Base-by-base conservation (phyloP, 1,140 invertebrate species). In the Chironomus striatipennis region DNA sequence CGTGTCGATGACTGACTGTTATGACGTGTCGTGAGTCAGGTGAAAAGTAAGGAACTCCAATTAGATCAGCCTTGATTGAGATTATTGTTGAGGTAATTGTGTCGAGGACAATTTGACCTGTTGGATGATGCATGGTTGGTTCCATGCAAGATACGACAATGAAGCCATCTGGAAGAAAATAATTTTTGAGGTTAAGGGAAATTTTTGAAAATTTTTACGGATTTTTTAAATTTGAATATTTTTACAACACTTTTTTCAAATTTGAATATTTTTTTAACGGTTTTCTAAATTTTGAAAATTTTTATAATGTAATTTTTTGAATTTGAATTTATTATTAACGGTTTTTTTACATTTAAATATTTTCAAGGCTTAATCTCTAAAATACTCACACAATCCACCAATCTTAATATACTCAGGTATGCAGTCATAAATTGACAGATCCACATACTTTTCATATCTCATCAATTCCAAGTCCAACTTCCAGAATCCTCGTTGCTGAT, bases 401-500 rank as follows among this genome's bases (percentile, higher is more conserved):
- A 92, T 93, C 77, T 90, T 87, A 64, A 92, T 84, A 76, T 86
- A 83, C 43, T 86, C 83, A 2, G 92, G 92, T 2, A 92, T 89
- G 81, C 92, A 94, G 79, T 91, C 90, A 82, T 91, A 91, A 7
- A 87, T 86, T 1, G 88, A 88, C 18, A 94, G 82, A 82, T 93
- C 91, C 1, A 93, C 86, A 70, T 89, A 90, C 76, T 90, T 87
- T 42, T 89, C 88, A 80, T 93, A 93, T 77, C 90, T 86, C 86
- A 93, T 88, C 78, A 90, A 89, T 18, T 88, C 87, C 78, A 94
- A 82, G 80, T 93, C 90, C 17, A 94, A 82, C 81, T 93, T 93
- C 81, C 90, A 91, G 76, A 94, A 84, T 24, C 89, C 90, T 73
- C 89, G 81, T 79, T 92, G 90, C 80, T 91, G 90, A 42, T 87